Evolutionary conservation across 1,140 invertebrate genomes (phyloP).

Genomic region (Nixonia krombeini): DNA sequence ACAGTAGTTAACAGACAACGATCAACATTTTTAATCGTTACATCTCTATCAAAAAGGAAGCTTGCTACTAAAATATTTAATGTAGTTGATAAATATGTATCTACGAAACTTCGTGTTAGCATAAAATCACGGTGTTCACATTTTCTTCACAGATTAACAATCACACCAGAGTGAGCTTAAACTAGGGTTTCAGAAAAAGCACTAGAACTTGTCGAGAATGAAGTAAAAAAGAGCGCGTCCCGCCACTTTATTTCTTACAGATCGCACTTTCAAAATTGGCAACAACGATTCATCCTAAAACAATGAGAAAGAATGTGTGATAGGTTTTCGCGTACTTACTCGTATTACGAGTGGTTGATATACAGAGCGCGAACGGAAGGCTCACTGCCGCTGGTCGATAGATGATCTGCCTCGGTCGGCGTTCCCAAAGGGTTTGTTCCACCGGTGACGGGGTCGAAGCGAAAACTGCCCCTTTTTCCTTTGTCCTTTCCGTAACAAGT

Average conservation of each 20-base stretch:
- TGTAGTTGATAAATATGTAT: no score
- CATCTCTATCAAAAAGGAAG: no score
- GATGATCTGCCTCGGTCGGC: conserved; percentile 24
- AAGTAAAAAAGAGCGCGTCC: no score
- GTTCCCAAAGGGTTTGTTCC: conserved; percentile 39
- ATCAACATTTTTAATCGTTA: no score
- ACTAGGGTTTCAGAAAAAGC: no score
- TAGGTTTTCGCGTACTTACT: conserved; percentile 38
- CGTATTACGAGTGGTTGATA: conserved; percentile 9
- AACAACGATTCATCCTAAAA: no score
- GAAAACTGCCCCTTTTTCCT: conserved; percentile 48
- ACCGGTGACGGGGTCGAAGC: conserved; percentile 47
- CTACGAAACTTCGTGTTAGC: no score
- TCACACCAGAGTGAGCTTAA: no score
- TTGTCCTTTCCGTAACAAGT: conserved; percentile 41
- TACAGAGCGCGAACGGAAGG: conserved; percentile 9
- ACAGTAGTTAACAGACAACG: no score
- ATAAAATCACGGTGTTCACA: no score
- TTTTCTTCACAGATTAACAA: background rate
- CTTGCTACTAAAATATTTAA: no score
- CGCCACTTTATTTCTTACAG: background rate
- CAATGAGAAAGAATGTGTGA: background rate
- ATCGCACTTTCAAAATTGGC: background rate
- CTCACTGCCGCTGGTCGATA: conserved; percentile 39
- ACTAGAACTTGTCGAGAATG: no score